Percentiles rank a stretch among this genome's conserved stretches.
phyloP scores from a whole-genome alignment of 2,888 invertebrate genomes.

The Euzophera pinguis region DNA sequence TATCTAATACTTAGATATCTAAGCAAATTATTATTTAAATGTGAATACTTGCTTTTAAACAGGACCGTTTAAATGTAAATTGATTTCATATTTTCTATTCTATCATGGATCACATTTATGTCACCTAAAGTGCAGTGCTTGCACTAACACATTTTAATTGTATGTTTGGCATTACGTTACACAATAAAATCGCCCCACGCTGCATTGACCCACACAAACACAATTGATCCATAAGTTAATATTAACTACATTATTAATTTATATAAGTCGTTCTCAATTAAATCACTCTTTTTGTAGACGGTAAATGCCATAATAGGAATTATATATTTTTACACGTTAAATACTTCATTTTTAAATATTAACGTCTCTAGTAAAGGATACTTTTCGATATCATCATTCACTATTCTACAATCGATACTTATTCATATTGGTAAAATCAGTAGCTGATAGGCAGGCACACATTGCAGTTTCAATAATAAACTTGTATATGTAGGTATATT shows the following conservation, averaged over 20 bases:
- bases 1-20: too few species aligned
- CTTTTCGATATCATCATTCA: conserved; percentile 37
- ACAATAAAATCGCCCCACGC: conserved; percentile 19
- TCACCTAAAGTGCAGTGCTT: conserved; percentile 51
- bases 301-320: conserved; percentile 79
- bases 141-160: conserved; percentile 36
- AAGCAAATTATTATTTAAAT: too few species aligned
- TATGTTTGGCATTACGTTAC: conserved; percentile 62
- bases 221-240: conserved; percentile 58
- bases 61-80: too few species aligned
- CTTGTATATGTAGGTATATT: conserved; percentile 38
- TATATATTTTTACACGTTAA: conserved; percentile 61
- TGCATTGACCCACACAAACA: background rate
- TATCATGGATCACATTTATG: conserved; percentile 40
- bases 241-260: conserved; percentile 61
- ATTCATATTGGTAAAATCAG: conserved; percentile 54
- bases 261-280: conserved; percentile 64
- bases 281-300: conserved; percentile 73
- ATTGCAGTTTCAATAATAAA: conserved; percentile 43
- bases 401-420: conserved; percentile 41
- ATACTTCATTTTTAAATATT: conserved; percentile 41
- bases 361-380: conserved; percentile 39
- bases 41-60: background rate
- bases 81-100: background rate
- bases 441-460: conserved; percentile 58